These are phyloP conservation scores for Lithobates sylvaticus DNA, from an alignment of 2,797 vertebrate species.

Conservation along the genomic window DNA sequence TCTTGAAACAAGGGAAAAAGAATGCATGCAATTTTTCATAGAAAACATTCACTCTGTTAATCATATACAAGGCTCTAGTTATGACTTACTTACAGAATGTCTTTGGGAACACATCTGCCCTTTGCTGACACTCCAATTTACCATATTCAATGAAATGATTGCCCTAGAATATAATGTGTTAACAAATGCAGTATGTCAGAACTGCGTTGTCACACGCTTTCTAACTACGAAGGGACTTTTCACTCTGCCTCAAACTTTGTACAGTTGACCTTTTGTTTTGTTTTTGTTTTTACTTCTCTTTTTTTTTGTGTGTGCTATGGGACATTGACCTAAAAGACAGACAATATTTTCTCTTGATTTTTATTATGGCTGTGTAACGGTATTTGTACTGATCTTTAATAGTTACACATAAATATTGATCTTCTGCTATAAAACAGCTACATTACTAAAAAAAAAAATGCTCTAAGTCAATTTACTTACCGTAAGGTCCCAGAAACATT, in stretches of 20 bases:
- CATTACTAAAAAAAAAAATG: too few relatives aligned
- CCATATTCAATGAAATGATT: slow-evolving; percentile 28
- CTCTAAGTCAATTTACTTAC: too few relatives aligned
- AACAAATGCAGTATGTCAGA: not conserved
- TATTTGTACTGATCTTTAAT: too few relatives aligned
- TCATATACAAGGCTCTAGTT: slow-evolving; percentile 47
- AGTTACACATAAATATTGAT: too few relatives aligned
- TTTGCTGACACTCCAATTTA: slow-evolving; percentile 39
- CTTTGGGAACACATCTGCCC: slow-evolving; percentile 43
- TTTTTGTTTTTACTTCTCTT: not conserved
- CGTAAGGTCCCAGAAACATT: too few relatives aligned
- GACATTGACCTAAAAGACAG: not conserved
- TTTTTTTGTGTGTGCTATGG: not conserved
- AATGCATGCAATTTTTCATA: slow-evolving; percentile 61
- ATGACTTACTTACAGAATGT: slow-evolving; percentile 41
- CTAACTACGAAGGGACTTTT: not conserved
- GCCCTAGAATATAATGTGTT: not conserved
- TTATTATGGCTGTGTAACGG: not conserved
- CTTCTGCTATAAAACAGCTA: too few relatives aligned
- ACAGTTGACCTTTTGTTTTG: slow-evolving; percentile 1
- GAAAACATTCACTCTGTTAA: slow-evolving; percentile 54
- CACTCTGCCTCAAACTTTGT: not conserved
- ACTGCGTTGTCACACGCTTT: too few relatives aligned
- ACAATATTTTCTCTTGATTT: not conserved
- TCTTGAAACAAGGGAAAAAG: slow-evolving; percentile 63